A percentile compares a stretch with the other conserved stretches of the same genome.
Conservation (phyloP, 2,888 invertebrate species). For the Diarsia dahlii region DNA sequence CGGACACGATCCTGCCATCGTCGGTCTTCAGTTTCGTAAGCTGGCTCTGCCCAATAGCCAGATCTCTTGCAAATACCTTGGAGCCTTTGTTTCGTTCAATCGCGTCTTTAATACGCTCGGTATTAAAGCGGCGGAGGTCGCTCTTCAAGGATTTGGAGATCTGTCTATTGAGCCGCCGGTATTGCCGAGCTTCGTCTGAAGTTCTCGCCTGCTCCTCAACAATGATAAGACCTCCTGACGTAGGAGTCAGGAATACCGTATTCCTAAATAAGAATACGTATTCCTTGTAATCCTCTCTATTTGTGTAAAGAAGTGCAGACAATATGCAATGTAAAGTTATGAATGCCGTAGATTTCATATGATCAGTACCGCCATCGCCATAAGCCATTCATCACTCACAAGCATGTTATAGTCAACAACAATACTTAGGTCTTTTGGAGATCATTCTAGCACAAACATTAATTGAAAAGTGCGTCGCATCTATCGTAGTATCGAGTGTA, state of each 20-base stretch:
- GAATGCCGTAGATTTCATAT: not conserved
- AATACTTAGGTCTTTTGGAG: not conserved
- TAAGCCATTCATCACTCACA: not conserved
- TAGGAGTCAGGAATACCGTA: not conserved
- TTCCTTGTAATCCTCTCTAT: not conserved
- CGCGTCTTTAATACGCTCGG: too few relatives aligned
- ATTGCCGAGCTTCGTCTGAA: too few relatives aligned
- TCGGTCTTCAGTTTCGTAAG: too few relatives aligned
- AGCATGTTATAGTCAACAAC: not conserved
- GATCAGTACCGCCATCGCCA: not conserved
- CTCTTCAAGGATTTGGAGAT: too few relatives aligned
- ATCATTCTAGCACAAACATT: not conserved
- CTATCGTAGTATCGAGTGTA: not conserved
- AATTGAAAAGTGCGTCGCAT: not conserved
- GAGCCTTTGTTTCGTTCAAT: too few relatives aligned
- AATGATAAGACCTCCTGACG: not conserved
- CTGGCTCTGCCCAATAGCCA: too few relatives aligned
- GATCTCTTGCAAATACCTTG: too few relatives aligned
- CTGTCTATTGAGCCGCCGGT: too few relatives aligned
- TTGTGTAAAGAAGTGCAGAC: constrained; percentile 11
- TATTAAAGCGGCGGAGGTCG: too few relatives aligned
- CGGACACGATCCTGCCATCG: too few relatives aligned
- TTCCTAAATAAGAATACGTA: constrained; percentile 28
- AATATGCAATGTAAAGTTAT: constrained; percentile 15
- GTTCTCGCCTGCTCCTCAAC: not conserved